Percentiles rank a stretch among this genome's conserved stretches.
These are phyloP conservation scores for Auanema sp. DNA, from an alignment of 2,888 invertebrate species.

Conservation along the genomic window DNA sequence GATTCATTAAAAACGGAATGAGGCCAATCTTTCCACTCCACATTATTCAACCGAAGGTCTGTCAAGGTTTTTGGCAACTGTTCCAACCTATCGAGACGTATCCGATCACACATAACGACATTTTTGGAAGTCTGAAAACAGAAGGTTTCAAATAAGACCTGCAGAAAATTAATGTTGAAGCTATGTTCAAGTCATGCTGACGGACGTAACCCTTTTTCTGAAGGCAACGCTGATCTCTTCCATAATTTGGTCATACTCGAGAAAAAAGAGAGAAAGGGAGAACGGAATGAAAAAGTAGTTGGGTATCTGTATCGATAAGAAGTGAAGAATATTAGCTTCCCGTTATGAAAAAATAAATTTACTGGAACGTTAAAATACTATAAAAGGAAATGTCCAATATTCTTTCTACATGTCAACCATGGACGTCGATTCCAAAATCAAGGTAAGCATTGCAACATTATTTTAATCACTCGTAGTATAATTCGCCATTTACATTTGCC, in stretches of 20 bases:
- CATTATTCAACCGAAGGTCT: constrained; percentile 29
- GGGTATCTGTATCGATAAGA: background rate
- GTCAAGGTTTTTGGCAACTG: constrained; percentile 31
- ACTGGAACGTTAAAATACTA: no score
- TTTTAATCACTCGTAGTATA: constrained; percentile 14
- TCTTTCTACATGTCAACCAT: background rate
- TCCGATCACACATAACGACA: constrained; percentile 32
- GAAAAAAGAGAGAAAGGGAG: background rate
- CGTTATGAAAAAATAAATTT: no score
- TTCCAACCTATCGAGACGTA: constrained; percentile 32
- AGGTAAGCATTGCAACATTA: constrained; percentile 25
- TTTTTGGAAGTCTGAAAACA: constrained; percentile 37
- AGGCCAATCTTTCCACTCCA: constrained; percentile 32
- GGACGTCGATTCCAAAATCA: constrained; percentile 31
- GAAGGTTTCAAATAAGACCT: no score
- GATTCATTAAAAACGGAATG: background rate
- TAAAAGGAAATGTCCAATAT: no score
- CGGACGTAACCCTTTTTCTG: background rate
- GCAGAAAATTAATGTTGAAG: no score
- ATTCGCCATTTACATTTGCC: constrained; percentile 7
- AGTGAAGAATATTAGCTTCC: no score
- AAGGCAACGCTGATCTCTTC: background rate
- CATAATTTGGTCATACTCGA: background rate
- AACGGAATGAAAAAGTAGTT: constrained; percentile 1
- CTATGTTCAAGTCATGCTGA: no score